phyloP scores from a whole-genome alignment of 2,888 invertebrate genomes.

The Ischnus inquisitorius region DNA sequence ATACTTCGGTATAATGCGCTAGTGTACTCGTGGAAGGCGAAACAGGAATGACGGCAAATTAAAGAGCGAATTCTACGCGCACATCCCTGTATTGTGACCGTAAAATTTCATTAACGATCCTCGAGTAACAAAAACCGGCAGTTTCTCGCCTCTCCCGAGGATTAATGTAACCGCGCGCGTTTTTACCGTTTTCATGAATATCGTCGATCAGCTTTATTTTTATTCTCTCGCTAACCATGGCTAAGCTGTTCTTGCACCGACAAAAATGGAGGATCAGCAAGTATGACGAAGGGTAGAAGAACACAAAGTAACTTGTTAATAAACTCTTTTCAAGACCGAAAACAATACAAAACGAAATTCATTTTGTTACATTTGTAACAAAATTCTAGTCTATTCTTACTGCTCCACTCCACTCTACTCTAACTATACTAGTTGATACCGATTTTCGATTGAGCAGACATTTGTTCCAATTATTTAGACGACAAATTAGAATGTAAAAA shows the following conservation, averaged over 20 bases:
- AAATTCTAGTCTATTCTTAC: too few relatives aligned
- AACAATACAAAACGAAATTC: too few relatives aligned
- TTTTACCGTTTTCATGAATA: neutral
- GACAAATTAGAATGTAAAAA: too few relatives aligned
- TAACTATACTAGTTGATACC: too few relatives aligned
- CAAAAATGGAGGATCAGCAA: too few relatives aligned
- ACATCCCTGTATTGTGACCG: conserved; percentile 67
- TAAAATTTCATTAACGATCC: conserved; percentile 68
- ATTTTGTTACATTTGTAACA: too few relatives aligned
- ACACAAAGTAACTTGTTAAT: too few relatives aligned
- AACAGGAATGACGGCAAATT: conserved; percentile 34
- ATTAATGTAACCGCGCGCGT: neutral
- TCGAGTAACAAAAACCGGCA: conserved; percentile 3
- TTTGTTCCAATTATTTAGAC: too few relatives aligned
- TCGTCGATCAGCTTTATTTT: neutral
- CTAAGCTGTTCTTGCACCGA: neutral
- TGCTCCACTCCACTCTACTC: too few relatives aligned
- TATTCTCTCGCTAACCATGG: neutral
- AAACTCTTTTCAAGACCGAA: too few relatives aligned
- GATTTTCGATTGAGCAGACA: too few relatives aligned
- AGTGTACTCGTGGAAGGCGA: neutral
- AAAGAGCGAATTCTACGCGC: conserved; percentile 37
- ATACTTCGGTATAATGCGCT: neutral
- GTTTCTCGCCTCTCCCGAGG: neutral
- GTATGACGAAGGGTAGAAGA: too few relatives aligned